Base-by-base conservation (phyloP, 2,797 vertebrate species). In the Bryconaethiops microstoma region DNA sequence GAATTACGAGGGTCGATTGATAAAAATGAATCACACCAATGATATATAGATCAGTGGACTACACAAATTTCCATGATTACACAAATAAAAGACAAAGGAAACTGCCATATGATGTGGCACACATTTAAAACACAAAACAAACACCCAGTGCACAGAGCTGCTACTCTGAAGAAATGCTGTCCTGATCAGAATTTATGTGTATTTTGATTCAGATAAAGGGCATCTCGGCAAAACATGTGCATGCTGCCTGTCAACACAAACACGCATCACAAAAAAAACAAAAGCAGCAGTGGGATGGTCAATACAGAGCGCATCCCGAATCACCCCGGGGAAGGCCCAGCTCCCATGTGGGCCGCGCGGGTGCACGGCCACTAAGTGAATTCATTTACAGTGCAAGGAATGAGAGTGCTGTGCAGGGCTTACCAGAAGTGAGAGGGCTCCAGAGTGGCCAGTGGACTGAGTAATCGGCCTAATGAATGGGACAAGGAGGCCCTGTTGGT, bases 401-500 rank as follows among this genome's bases (percentile, higher is more conserved):
- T 92, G 85, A 93, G 91, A 92, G 90, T 92, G 74, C 77, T 85
- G 76, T 87, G 81, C 59, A 94, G 92, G 88, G 84, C 85, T 89
- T 93, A 94, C 93, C 93, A 94, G 91, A 93, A 94, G 91, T 92
- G 92, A 91, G 92, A 93, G 85, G 93, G 91, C 87, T 94, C 92
- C 91, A 93, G 91, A 90, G 92, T 91, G 91, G 93, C 92, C 93
- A 93, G 91, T 89, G 92, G 92, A 91, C 91, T 93, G 91, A 93
- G 92, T 91, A 94, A 93, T 93, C 92, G 92, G 90, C 92, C 91
- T 93, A 94, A 94, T 93, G 93, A 94, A 94, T 94, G 93, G 92
- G 92, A 95, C 92, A 94, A 93, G 89, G 93, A 93, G 92, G 92
- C 93, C 93, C 93, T 94, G 93, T 93, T 94, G 93, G 91, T 91